Evolutionary conservation across 2,797 vertebrate genomes (phyloP).

Genomic region (Sarcoramphus papa): DNA sequence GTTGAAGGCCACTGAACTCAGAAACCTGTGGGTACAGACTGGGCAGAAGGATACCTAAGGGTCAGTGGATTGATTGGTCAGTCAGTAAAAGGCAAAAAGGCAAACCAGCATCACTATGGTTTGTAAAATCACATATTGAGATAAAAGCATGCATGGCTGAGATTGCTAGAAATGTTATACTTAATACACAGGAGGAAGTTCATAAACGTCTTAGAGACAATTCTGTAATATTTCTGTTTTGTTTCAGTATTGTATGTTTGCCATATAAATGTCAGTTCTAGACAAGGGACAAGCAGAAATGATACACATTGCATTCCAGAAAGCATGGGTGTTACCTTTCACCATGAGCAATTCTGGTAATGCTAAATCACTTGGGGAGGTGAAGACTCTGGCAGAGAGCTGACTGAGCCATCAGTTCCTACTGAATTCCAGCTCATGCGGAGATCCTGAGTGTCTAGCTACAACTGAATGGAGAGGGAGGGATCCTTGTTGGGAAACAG

Average conservation of each 20-base stretch:
- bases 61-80: neutral
- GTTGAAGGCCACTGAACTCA: neutral
- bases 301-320: neutral
- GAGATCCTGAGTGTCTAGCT: neutral
- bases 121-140: neutral
- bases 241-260: slow-evolving; percentile 23
- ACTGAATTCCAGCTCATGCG: neutral
- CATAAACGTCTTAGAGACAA: neutral
- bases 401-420: neutral
- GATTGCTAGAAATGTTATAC: slow-evolving; percentile 21
- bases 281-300: neutral
- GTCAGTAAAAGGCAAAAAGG: neutral
- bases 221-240: slow-evolving; percentile 1
- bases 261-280: neutral
- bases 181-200: slow-evolving; percentile 20
- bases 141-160: neutral
- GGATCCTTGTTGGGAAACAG: neutral
- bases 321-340: neutral
- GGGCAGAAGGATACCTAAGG: neutral
- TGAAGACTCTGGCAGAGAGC: neutral
- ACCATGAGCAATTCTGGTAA: neutral
- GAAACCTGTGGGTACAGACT: neutral
- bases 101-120: neutral
- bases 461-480: neutral
- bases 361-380: neutral